phyloP scores from a whole-genome alignment of 2,113 vertebrate species.

The Hippocampus comes region DNA sequence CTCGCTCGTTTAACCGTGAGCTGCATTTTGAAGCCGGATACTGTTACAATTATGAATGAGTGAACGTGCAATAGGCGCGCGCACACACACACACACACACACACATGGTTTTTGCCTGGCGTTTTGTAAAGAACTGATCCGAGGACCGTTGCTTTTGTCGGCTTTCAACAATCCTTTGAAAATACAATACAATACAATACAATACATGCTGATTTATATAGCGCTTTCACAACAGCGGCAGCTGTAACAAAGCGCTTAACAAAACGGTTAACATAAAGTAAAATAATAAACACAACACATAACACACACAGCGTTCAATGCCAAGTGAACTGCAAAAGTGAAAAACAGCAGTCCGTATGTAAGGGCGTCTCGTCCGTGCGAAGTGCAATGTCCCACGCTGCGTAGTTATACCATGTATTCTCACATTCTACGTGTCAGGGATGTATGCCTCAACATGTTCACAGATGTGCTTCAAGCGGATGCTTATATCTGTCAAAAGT shows the following conservation, averaged over 20 bases:
- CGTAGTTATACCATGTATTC: not conserved
- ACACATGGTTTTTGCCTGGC: no score
- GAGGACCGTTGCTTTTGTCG: no score
- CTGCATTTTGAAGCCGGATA: not conserved
- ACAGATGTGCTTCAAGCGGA: conserved; percentile 31
- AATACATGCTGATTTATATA: no score
- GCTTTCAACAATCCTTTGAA: no score
- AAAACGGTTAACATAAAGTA: no score
- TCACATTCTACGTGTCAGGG: conserved; percentile 15
- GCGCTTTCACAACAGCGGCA: no score
- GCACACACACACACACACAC: not conserved
- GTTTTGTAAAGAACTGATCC: no score
- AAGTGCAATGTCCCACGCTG: not conserved
- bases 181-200: no score
- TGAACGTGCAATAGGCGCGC: not conserved
- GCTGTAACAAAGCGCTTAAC: no score
- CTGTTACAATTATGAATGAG: not conserved
- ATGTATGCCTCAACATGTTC: conserved; percentile 25
- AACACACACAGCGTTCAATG: not conserved
- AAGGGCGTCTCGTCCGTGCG: not conserved
- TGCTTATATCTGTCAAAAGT: conserved; percentile 24
- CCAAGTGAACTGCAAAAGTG: not conserved
- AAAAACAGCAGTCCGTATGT: not conserved
- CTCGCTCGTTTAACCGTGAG: not conserved
- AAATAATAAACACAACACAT: no score